phyloP scores from a whole-genome alignment of 2,113 vertebrate species.

The Notarius lentiginosus region DNA sequence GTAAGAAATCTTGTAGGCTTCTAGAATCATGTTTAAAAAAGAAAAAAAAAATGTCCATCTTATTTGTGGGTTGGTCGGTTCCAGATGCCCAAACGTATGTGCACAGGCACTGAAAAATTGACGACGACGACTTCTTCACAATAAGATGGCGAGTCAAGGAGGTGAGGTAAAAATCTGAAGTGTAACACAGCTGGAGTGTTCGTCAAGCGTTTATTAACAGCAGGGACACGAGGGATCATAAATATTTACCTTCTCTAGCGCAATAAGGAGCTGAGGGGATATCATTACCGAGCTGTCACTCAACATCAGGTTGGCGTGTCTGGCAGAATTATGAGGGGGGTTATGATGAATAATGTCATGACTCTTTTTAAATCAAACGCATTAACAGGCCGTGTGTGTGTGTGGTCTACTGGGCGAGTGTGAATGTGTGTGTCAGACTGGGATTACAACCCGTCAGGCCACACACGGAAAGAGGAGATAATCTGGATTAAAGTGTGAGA shows the following conservation, averaged over 20 bases:
- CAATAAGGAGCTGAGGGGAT: constrained; percentile 21
- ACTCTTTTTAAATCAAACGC: constrained; percentile 35
- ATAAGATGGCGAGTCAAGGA: neutral
- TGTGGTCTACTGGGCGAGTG: neutral
- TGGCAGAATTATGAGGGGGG: constrained; percentile 51
- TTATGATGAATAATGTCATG: constrained; percentile 44
- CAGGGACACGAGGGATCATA: constrained; percentile 40
- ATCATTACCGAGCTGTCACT: constrained; percentile 44
- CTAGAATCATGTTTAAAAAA: no score
- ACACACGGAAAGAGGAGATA: constrained; percentile 23
- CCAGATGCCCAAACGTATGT: no score
- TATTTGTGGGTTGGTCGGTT: no score
- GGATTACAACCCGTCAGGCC: constrained; percentile 44
- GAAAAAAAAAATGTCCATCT: no score
- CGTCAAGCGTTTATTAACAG: constrained; percentile 31
- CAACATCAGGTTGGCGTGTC: constrained; percentile 35
- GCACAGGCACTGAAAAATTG: no score
- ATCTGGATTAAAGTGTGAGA: constrained; percentile 53
- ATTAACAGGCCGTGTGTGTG: constrained; percentile 25
- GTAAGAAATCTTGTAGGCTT: no score
- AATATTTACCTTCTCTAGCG: constrained; percentile 22
- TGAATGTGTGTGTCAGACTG: constrained; percentile 16
- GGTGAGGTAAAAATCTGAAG: constrained; percentile 18
- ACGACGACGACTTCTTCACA: no score
- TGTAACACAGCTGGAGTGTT: constrained; percentile 9